These are phyloP conservation scores for Platynereis dumerilii DNA, from an alignment of 2,888 invertebrate genomes.

Conservation along the genomic window DNA sequence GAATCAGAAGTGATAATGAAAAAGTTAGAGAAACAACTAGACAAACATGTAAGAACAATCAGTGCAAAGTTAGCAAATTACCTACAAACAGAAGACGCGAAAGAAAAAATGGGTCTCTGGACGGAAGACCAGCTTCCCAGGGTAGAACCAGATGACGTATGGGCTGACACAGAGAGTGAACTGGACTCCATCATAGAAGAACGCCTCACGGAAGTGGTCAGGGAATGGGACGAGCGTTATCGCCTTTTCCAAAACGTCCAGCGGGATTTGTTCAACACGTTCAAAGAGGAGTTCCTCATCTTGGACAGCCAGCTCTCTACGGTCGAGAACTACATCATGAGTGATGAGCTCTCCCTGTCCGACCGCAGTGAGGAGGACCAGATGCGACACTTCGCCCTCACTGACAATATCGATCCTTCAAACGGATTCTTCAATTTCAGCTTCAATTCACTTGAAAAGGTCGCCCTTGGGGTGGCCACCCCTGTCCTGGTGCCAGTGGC, in stretches of 20 bases:
- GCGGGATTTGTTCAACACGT: slow-evolving; percentile 16
- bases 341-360: slow-evolving; percentile 27
- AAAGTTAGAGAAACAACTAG: slow-evolving; percentile 25
- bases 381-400: slow-evolving; percentile 15
- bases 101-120: slow-evolving; percentile 24
- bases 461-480: slow-evolving; percentile 27
- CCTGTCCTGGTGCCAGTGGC: slow-evolving; percentile 31
- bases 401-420: slow-evolving; percentile 23
- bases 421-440: slow-evolving; percentile 31
- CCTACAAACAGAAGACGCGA: slow-evolving; percentile 20
- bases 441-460: slow-evolving; percentile 27
- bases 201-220: slow-evolving; percentile 23
- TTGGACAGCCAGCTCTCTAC: slow-evolving; percentile 30
- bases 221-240: slow-evolving; percentile 30
- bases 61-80: slow-evolving; percentile 20
- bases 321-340: slow-evolving; percentile 31
- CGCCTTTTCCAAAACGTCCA: slow-evolving; percentile 29
- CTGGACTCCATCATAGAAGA: slow-evolving; percentile 28
- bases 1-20: slow-evolving; percentile 32
- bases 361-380: slow-evolving; percentile 30
- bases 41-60: slow-evolving; percentile 23
- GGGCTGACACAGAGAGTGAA: slow-evolving; percentile 31
- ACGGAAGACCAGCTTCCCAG: slow-evolving; percentile 25
- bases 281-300: slow-evolving; percentile 33
- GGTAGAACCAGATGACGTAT: slow-evolving; percentile 26